Base-by-base conservation (phyloP, 2,797 vertebrate genomes). In the Sebastes itinus region DNA sequence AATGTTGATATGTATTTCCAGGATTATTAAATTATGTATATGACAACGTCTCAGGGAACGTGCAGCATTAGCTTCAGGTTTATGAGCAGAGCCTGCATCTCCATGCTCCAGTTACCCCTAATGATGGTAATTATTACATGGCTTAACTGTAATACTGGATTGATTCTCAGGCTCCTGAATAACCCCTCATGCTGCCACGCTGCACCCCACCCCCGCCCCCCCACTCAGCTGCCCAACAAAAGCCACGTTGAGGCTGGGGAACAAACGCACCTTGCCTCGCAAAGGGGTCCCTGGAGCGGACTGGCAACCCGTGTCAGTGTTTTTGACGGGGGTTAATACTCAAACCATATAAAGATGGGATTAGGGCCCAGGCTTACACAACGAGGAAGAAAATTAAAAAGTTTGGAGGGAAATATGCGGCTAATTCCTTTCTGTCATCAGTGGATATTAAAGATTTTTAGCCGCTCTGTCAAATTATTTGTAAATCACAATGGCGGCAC, bases 381-480 rank as follows among this genome's bases (percentile, higher is more conserved):
- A 90, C 81, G 32, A 83, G 85, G 88, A 94, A 93, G 93, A 96
- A 95, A 95, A 96, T 96, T 80, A 92, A 95, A 96, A 96, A 94
- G 95, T 95, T 94, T 93, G 87, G 92, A 76, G 87, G 89, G 55
- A 96, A 97, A 96, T 97, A 97, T 95, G 96, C 90, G 79, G 95
- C 94, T 99, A 99, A 99, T 98, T 98, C 98, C 97, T 91, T 96
- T 96, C 97, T 99, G 97, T 99, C 98, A 99, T 95, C 98, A 80
- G 96, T 97, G 97, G 97, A 98, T 99, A 99, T 99, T 99, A 98
- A 97, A 97, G 97, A 96, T 96, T 94, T 96, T 95, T 95, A 95
- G 88, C 91, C 86, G 95, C 95, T 95, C 91, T 87, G 92, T 91
- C 91, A 90, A 86, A 92, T 93, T 94, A 94, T 94, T 95, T 91